Conservation (phyloP, 2,888 invertebrate species). For the Lycia hirtaria region DNA sequence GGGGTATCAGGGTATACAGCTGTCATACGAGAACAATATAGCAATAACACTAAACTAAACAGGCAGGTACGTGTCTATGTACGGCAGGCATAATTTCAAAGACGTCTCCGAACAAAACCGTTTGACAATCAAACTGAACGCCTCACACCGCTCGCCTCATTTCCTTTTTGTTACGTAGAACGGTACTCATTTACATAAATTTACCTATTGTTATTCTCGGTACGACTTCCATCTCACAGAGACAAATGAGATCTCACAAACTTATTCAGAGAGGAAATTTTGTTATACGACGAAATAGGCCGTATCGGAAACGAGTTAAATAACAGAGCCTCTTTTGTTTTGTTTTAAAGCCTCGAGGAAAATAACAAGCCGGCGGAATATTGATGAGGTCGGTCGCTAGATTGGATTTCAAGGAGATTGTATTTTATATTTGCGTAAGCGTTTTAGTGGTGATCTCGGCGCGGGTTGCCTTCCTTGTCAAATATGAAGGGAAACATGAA, state of each 20-base stretch:
- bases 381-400: slow-evolving; percentile 66
- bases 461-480: slow-evolving; percentile 47
- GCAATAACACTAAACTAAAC: slow-evolving; percentile 46
- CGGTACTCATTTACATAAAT: slow-evolving; percentile 82
- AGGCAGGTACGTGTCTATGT: slow-evolving; percentile 40
- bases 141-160: slow-evolving; percentile 66
- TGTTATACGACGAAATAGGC: slow-evolving; percentile 74
- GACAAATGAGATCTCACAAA: slow-evolving; percentile 66
- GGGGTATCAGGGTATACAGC: slow-evolving; percentile 37
- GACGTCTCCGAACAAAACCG: slow-evolving; percentile 60
- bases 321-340: slow-evolving; percentile 77
- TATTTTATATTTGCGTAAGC: slow-evolving; percentile 58
- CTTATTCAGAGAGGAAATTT: slow-evolving; percentile 71
- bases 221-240: slow-evolving; percentile 63
- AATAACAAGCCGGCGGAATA: slow-evolving; percentile 77
- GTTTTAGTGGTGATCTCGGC: slow-evolving; percentile 51
- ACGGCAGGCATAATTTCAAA: slow-evolving; percentile 62
- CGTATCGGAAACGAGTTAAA: slow-evolving; percentile 84
- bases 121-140: slow-evolving; percentile 71
- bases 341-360: slow-evolving; percentile 68
- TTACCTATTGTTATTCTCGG: slow-evolving; percentile 81
- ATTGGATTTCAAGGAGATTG: slow-evolving; percentile 58
- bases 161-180: slow-evolving; percentile 80
- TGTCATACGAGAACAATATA: slow-evolving; percentile 46
- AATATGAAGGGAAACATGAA: slow-evolving; percentile 33